Percentiles rank a stretch among this genome's conserved stretches.
phyloP scores from a whole-genome alignment of 1,140 invertebrate genomes.

The Drosophila rufa region DNA sequence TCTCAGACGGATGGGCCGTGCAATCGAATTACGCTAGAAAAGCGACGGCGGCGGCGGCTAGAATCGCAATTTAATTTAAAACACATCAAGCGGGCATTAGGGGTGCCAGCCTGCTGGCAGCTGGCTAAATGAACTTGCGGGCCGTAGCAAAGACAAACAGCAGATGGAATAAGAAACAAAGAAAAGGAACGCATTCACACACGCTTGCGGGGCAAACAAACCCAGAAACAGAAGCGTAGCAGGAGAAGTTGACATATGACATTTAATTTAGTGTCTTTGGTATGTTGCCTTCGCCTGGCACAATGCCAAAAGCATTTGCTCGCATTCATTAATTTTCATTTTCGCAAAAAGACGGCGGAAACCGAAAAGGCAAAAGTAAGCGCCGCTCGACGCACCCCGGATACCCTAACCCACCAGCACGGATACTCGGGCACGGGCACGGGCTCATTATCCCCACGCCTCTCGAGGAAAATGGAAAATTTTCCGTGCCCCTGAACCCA shows the following conservation, averaged over 20 bases:
- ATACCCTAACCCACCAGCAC: constrained; percentile 24
- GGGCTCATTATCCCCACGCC: constrained; percentile 29
- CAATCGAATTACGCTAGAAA: constrained; percentile 62
- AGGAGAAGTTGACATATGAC: constrained; percentile 76
- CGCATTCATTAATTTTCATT: constrained; percentile 83
- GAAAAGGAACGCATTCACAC: constrained; percentile 46
- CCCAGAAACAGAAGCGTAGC: constrained; percentile 12
- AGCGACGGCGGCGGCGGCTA: constrained; percentile 37
- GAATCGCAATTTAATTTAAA: constrained; percentile 78
- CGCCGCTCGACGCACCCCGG: constrained; percentile 25
- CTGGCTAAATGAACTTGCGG: constrained; percentile 71
- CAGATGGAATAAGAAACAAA: constrained; percentile 64
- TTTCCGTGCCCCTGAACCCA: constrained; percentile 19
- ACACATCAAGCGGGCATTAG: constrained; percentile 69
- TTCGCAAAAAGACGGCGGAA: constrained; percentile 45
- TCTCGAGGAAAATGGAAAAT: constrained; percentile 25
- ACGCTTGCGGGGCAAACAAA: constrained; percentile 15
- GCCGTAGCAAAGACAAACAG: constrained; percentile 72
- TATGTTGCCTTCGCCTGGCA: constrained; percentile 73
- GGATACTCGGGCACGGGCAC: neutral
- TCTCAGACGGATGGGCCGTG: constrained; percentile 34
- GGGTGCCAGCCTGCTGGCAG: constrained; percentile 48
- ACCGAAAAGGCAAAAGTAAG: constrained; percentile 20
- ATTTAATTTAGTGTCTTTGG: constrained; percentile 83
- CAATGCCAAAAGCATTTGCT: constrained; percentile 78